phyloP scores from a whole-genome alignment of 2,797 vertebrate species.

The Serranus cabrilla region DNA sequence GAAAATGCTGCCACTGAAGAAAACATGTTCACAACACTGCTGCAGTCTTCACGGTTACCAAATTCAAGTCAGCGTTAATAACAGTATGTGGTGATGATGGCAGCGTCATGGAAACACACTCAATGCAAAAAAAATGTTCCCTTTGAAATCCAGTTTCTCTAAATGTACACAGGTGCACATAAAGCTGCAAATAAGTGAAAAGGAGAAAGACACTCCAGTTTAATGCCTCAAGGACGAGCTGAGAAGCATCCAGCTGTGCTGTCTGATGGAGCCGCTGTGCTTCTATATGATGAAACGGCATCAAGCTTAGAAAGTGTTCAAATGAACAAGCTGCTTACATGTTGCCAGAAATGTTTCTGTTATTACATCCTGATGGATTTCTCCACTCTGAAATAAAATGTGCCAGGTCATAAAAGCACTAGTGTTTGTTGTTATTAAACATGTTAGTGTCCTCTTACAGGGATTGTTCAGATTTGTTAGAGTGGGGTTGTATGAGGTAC shows the following conservation, averaged over 20 bases:
- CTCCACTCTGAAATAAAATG: slow-evolving; percentile 21
- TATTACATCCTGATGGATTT: not conserved
- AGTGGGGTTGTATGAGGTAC: no score
- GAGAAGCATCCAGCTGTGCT: slow-evolving; percentile 43
- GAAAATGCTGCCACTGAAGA: slow-evolving; percentile 38
- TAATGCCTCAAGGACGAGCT: slow-evolving; percentile 46
- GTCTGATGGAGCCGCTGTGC: slow-evolving; percentile 39
- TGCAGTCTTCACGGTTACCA: slow-evolving; percentile 36
- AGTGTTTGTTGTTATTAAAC: slow-evolving; percentile 4
- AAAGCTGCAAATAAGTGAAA: slow-evolving; percentile 18
- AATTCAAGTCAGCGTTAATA: slow-evolving; percentile 23
- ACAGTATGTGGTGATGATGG: slow-evolving; percentile 5
- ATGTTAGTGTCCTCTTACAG: not conserved
- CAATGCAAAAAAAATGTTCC: slow-evolving; percentile 35
- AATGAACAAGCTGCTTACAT: slow-evolving; percentile 34
- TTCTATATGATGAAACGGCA: slow-evolving; percentile 22
- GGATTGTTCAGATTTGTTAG: no score
- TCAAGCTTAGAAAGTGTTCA: slow-evolving; percentile 24
- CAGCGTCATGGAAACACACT: slow-evolving; percentile 4
- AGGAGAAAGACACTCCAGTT: slow-evolving; percentile 40
- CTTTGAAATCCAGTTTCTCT: slow-evolving; percentile 19
- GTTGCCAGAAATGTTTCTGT: slow-evolving; percentile 10
- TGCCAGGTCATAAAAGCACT: slow-evolving; percentile 1
- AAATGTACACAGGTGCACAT: slow-evolving; percentile 12
- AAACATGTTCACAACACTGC: slow-evolving; percentile 9